phyloP scores from a whole-genome alignment of 2,113 vertebrate species.

The Copsychus sechellarum region DNA sequence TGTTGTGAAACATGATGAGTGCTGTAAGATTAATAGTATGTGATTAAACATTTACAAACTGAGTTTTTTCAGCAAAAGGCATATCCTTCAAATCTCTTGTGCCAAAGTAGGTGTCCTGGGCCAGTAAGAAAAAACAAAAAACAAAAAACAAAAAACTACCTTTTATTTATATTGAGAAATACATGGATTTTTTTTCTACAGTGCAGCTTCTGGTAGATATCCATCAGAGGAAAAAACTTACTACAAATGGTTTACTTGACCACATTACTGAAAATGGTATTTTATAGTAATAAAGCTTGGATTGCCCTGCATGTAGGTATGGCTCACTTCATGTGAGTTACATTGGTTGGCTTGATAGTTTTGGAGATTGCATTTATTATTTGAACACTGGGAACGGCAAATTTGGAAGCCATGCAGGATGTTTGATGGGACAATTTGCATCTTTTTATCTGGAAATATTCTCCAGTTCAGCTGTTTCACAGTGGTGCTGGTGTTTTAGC shows the following conservation, averaged over 20 bases:
- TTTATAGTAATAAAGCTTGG: neutral
- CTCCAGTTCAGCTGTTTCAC: conserved; percentile 3
- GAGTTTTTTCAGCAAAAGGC: neutral
- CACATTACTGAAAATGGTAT: neutral
- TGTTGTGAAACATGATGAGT: fast-evolving
- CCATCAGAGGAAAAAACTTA: neutral
- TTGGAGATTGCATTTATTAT: neutral
- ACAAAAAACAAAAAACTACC: neutral
- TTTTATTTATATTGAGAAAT: neutral
- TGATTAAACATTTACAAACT: neutral
- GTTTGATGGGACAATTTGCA: conserved; percentile 4
- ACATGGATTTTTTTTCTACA: neutral
- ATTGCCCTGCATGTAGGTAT: neutral
- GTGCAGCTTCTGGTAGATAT: neutral
- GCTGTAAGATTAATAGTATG: neutral
- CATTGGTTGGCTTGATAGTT: neutral
- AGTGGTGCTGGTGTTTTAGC: conserved; percentile 7
- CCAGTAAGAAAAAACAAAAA: too few relatives aligned
- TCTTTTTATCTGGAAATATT: neutral
- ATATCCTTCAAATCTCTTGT: neutral
- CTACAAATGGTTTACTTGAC: neutral
- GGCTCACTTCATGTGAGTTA: neutral
- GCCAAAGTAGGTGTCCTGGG: neutral
- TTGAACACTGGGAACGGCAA: neutral
- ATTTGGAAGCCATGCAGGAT: neutral